Conservation (phyloP, 1,140 invertebrate genomes). For the Diplogasteroides magnus region DNA sequence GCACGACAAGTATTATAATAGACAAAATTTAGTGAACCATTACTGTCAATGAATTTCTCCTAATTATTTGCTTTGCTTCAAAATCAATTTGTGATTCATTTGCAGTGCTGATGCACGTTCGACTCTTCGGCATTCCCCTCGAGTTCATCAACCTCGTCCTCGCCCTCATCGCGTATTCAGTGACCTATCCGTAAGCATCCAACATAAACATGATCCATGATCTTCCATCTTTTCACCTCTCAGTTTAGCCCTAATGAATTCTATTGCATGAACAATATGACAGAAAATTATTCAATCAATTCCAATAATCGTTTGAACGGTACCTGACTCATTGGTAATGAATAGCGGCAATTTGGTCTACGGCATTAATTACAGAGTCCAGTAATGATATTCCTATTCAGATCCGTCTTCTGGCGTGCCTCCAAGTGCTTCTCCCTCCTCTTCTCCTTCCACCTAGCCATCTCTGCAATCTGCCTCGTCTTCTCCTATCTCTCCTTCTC, state of each 20-base stretch:
- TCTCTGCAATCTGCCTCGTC: slow-evolving; percentile 39
- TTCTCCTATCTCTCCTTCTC: slow-evolving; percentile 48
- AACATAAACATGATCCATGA: too few species aligned
- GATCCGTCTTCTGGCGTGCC: slow-evolving; percentile 52
- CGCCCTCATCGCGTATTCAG: slow-evolving; percentile 43
- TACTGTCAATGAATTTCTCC: too few species aligned
- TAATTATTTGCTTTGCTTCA: slow-evolving; percentile 7
- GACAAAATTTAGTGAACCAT: too few species aligned
- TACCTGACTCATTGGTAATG: too few species aligned
- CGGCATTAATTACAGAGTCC: background rate
- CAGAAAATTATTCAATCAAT: too few species aligned
- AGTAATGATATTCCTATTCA: too few species aligned
- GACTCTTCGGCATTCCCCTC: slow-evolving; percentile 53
- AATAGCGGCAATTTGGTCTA: too few species aligned
- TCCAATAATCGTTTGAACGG: too few species aligned
- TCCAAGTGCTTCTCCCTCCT: slow-evolving; percentile 40
- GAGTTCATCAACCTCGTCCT: slow-evolving; percentile 51
- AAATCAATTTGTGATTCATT: slow-evolving; percentile 3
- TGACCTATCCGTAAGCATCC: slow-evolving; percentile 31
- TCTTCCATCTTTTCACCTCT: too few species aligned
- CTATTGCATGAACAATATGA: too few species aligned
- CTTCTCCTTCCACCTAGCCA: slow-evolving; percentile 44
- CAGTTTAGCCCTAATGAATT: too few species aligned
- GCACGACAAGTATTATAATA: slow-evolving; percentile 1
- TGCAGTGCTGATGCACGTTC: slow-evolving; percentile 51